Evolutionary conservation across 2,797 vertebrate species (phyloP).

Genomic region (Poeciliopsis presidionis): DNA sequence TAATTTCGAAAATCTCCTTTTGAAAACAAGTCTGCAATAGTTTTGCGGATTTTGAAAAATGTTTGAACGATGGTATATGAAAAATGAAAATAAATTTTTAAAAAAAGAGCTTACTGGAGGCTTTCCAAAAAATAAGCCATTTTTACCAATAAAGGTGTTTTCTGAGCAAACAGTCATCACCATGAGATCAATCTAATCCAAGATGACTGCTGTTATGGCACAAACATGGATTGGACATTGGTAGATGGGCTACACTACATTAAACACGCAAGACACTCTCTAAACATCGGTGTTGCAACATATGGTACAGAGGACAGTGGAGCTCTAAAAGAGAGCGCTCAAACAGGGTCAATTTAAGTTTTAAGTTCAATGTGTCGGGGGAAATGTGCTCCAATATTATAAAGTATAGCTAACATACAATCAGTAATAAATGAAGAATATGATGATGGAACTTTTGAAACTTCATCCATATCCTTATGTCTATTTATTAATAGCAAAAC

Average conservation of each 20-base stretch:
- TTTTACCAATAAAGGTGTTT: background rate
- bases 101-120: background rate
- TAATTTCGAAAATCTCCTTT: background rate
- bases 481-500: background rate
- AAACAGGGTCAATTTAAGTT: background rate
- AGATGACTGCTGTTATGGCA: background rate
- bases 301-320: background rate
- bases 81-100: background rate
- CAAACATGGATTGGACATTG: background rate
- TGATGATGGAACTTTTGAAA: background rate
- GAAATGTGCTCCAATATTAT: background rate
- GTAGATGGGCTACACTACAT: background rate
- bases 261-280: background rate
- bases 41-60: background rate
- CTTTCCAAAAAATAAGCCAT: background rate
- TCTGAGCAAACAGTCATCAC: background rate
- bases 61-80: background rate
- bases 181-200: background rate
- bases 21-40: background rate
- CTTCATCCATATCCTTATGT: background rate
- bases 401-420: background rate
- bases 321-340: background rate
- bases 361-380: background rate
- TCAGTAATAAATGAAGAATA: background rate
- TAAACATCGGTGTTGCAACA: background rate